Conservation (phyloP, 2,888 invertebrate genomes). For the Synergus laeviventris region DNA sequence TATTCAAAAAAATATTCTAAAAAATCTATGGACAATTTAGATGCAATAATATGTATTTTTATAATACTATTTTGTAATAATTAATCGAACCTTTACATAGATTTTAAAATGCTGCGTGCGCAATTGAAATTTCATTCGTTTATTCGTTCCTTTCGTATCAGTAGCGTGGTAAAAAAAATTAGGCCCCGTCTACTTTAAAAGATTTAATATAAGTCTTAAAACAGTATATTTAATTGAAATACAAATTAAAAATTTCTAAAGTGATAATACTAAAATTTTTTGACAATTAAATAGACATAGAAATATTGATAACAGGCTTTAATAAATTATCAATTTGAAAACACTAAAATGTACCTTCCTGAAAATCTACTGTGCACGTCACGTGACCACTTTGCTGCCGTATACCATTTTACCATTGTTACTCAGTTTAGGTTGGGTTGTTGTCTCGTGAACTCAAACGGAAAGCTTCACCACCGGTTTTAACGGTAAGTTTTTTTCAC, state of each 20-base stretch:
- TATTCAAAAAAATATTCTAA: not conserved
- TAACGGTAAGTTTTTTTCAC: conserved; percentile 33
- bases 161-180: not conserved
- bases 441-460: conserved; percentile 18
- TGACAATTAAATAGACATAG: not conserved
- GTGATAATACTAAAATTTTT: not conserved
- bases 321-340: not conserved
- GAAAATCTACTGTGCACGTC: not conserved
- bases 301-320: not conserved
- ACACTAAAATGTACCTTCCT: not conserved
- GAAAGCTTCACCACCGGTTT: conserved; percentile 32
- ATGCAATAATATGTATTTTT: not conserved
- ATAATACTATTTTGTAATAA: not conserved
- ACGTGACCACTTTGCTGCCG: not conserved
- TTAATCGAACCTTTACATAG: not conserved
- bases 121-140: not conserved
- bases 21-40: not conserved
- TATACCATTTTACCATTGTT: not conserved
- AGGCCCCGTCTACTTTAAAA: not conserved
- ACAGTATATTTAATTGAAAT: not conserved
- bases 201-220: not conserved
- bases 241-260: accelerated
- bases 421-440: conserved; percentile 32
- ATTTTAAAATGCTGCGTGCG: not conserved
- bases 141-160: not conserved